A percentile compares a stretch with the other conserved stretches of the same genome.
These are phyloP conservation scores for Buphagus erythrorhynchus DNA, from an alignment of 2,797 vertebrate genomes.

Conservation along the genomic window DNA sequence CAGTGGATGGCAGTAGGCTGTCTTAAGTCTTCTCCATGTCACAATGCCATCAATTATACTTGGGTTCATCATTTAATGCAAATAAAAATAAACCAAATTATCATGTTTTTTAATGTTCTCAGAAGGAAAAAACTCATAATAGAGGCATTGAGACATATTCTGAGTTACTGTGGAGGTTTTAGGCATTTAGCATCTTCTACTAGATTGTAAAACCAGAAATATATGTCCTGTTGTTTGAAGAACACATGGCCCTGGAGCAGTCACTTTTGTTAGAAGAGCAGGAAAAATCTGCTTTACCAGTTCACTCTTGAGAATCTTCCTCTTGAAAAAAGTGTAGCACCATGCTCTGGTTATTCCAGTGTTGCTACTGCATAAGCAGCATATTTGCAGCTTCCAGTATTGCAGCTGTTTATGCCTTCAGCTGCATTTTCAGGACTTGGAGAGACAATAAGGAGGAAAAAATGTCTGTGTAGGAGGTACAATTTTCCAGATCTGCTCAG, in stretches of 20 bases:
- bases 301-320: background rate
- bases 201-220: background rate
- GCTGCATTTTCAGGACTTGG: background rate
- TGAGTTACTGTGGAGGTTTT: background rate
- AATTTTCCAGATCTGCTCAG: conserved; percentile 8
- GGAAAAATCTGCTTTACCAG: background rate
- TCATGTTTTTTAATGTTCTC: background rate
- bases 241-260: background rate
- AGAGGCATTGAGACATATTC: background rate
- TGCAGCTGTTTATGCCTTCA: background rate
- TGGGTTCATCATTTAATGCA: background rate
- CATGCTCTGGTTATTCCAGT: background rate
- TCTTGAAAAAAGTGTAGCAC: background rate
- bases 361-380: rapidly evolving
- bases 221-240: background rate
- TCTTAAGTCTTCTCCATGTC: background rate
- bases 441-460: conserved; percentile 10
- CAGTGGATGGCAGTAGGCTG: background rate
- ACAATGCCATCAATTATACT: background rate
- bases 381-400: background rate
- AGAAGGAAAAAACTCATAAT: background rate
- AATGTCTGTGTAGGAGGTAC: conserved; percentile 21
- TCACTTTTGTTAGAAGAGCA: background rate
- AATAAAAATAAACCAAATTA: background rate
- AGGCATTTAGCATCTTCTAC: background rate